A percentile compares a stretch with the other conserved stretches of the same genome.
These are phyloP conservation scores for Dryocosmus kuriphilus DNA, from an alignment of 2,888 invertebrate genomes.

Conservation along the genomic window DNA sequence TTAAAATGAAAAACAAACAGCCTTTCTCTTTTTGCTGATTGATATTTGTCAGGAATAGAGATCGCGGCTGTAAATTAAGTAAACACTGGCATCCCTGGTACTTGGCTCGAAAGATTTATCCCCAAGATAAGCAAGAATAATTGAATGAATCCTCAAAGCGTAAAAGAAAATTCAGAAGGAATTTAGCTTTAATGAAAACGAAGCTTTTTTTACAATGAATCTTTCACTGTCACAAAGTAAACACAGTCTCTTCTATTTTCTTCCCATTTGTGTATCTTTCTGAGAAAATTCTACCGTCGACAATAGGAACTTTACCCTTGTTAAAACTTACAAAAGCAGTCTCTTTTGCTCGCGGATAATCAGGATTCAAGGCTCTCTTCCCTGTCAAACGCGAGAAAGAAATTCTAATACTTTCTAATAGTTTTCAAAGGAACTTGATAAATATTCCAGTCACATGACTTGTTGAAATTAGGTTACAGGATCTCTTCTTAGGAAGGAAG, in stretches of 20 bases:
- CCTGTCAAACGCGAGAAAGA: neutral
- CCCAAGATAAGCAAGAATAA: neutral
- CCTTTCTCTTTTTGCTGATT: neutral
- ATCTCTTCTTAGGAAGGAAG: neutral
- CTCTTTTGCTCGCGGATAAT: constrained; percentile 11
- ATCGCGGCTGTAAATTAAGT: constrained; percentile 1
- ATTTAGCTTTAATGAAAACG: constrained; percentile 33
- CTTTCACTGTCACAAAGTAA: constrained; percentile 27
- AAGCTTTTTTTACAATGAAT: neutral
- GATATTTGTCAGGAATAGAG: neutral
- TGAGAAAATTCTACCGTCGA: constrained; percentile 6
- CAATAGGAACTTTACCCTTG: constrained; percentile 36
- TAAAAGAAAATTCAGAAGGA: neutral
- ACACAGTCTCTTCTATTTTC: constrained; percentile 12
- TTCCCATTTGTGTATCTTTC: constrained; percentile 17
- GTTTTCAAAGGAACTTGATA: neutral
- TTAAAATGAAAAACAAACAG: neutral
- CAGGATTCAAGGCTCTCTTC: neutral
- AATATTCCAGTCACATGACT: neutral
- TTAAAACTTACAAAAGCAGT: constrained; percentile 35
- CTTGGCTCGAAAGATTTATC: neutral
- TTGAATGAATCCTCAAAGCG: constrained; percentile 11
- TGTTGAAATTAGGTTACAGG: neutral
- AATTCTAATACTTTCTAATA: neutral
- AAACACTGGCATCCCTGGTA: neutral